Percentiles rank a stretch among this genome's conserved stretches.
Evolutionary conservation across 23 tunicate species (phyloP).

Genomic region (Botrylloides violaceus): DNA sequence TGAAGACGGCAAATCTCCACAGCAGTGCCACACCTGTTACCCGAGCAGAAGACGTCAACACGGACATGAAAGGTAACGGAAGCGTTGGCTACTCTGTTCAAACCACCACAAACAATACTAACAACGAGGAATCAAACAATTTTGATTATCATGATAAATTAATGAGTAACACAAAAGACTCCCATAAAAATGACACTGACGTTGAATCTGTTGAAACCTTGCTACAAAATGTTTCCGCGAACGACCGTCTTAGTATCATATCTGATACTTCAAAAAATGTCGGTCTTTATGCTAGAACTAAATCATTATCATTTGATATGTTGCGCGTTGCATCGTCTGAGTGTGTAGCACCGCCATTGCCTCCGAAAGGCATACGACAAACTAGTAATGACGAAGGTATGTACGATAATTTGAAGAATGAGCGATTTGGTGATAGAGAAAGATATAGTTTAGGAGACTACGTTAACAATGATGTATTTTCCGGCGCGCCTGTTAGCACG

Average conservation of each 20-base stretch:
- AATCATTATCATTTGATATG: not conserved
- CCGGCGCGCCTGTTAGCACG: not conserved
- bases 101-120: not conserved
- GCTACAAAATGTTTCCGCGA: constrained; percentile 1
- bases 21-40: constrained; percentile 42
- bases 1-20: constrained; percentile 61
- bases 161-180: not conserved
- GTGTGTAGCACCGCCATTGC: constrained; percentile 9
- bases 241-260: not conserved
- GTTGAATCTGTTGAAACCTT: constrained; percentile 3
- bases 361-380: constrained; percentile 12
- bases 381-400: constrained; percentile 12
- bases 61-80: constrained; percentile 39
- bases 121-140: not conserved
- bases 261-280: constrained; percentile 5
- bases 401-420: constrained; percentile 5
- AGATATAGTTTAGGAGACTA: not conserved
- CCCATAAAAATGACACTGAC: constrained; percentile 18
- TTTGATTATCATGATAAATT: not conserved
- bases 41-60: not conserved
- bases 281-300: not conserved
- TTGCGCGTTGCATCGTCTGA: too few relatives aligned
- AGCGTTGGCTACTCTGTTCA: not conserved
- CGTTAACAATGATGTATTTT: not conserved
- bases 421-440: not conserved